These are phyloP conservation scores for Ispidina picta DNA, from an alignment of 2,797 vertebrate species.

Conservation along the genomic window DNA sequence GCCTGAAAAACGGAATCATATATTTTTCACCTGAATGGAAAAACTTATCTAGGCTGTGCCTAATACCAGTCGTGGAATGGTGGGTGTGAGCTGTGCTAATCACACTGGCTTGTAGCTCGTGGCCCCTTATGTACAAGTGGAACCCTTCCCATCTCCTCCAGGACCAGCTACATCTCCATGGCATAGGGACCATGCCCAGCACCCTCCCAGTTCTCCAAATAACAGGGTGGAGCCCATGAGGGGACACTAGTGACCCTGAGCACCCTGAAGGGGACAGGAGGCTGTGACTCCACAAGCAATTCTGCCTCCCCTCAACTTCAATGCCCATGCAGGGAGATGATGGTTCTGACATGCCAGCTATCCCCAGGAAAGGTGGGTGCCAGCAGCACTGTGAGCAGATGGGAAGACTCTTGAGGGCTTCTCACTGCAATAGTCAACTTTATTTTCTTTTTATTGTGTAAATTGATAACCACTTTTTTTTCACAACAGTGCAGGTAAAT, in stretches of 20 bases:
- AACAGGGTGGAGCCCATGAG: background rate
- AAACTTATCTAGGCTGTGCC: rapidly evolving
- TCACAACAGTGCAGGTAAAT: slow-evolving; percentile 47
- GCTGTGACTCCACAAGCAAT: rapidly evolving
- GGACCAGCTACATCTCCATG: background rate
- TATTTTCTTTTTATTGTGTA: slow-evolving; percentile 51
- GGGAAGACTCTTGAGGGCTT: background rate
- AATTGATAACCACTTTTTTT: slow-evolving; percentile 11
- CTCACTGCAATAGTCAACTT: background rate
- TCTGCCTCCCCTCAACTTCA: rapidly evolving
- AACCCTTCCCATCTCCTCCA: background rate
- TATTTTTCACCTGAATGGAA: rapidly evolving
- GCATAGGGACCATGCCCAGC: rapidly evolving
- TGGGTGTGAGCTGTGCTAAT: background rate
- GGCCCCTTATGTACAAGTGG: rapidly evolving
- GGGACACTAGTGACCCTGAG: background rate
- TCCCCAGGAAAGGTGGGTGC: background rate
- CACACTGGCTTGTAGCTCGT: rapidly evolving
- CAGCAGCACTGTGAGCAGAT: rapidly evolving
- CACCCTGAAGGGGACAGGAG: background rate
- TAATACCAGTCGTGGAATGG: background rate
- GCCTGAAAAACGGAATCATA: background rate
- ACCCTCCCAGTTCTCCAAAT: rapidly evolving
- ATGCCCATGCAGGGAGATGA: background rate
- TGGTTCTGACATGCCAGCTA: background rate